A percentile compares a stretch with the other conserved stretches of the same genome.
These are phyloP conservation scores for Sebastes hubbsi DNA, from an alignment of 2,797 vertebrate species.

Conservation along the genomic window DNA sequence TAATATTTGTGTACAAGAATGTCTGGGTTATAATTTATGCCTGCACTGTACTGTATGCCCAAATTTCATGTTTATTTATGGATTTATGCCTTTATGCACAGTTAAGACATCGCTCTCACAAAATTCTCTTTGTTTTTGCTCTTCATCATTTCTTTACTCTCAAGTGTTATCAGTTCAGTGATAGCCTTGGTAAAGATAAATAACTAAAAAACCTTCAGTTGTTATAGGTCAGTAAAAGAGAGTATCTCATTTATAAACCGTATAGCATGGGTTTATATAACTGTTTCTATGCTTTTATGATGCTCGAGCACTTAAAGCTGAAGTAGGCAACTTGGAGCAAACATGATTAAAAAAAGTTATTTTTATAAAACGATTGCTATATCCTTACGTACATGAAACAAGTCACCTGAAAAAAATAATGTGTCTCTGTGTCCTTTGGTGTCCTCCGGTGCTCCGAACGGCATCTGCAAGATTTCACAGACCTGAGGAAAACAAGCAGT, in stretches of 20 bases:
- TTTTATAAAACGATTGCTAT: no score
- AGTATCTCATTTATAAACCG: neutral
- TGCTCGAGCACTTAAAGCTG: neutral
- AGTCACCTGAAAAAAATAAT: no score
- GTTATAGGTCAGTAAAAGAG: neutral
- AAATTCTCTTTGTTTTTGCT: neutral
- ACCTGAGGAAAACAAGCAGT: no score
- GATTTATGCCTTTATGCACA: neutral
- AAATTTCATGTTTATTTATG: slow-evolving; percentile 23
- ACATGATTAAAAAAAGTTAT: no score
- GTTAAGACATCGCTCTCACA: neutral
- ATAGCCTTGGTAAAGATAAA: neutral
- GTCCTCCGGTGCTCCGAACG: no score
- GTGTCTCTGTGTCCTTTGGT: no score
- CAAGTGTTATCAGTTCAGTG: neutral
- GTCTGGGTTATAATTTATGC: neutral
- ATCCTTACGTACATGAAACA: no score
- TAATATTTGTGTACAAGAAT: neutral
- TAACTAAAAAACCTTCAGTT: neutral
- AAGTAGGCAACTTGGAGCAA: no score
- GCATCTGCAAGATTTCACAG: no score
- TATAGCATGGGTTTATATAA: neutral
- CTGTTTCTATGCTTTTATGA: neutral
- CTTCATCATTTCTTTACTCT: neutral
- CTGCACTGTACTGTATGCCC: neutral